Conservation (phyloP, 2,888 invertebrate species). For the Drosophila pullipes region DNA sequence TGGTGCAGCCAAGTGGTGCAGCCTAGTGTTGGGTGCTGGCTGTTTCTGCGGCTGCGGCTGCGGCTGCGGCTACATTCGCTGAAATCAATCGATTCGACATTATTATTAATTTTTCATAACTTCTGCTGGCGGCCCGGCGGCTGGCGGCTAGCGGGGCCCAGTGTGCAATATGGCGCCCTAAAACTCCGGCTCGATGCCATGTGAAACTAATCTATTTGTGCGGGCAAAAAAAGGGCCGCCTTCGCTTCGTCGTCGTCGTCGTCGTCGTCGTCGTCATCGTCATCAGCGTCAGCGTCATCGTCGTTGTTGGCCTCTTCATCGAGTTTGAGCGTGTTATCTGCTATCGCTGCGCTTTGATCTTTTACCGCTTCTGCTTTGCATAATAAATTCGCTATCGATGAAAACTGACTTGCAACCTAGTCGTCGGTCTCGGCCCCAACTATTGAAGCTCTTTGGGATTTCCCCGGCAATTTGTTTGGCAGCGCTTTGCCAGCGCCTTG, state of each 20-base stretch:
- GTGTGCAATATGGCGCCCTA: conserved; percentile 80
- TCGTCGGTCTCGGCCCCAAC: conserved; percentile 39
- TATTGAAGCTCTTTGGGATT: conserved; percentile 60
- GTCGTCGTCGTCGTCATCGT: conserved; percentile 5
- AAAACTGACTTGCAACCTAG: conserved; percentile 73
- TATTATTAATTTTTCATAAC: conserved; percentile 85
- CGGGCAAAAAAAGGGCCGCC: conserved; percentile 54
- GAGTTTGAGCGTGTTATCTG: conserved; percentile 72
- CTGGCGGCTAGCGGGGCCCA: conserved; percentile 65
- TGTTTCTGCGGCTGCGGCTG: conserved; percentile 6
- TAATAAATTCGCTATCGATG: conserved; percentile 80
- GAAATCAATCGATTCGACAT: conserved; percentile 85
- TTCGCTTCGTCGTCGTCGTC: conserved; percentile 17
- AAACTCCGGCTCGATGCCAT: conserved; percentile 67
- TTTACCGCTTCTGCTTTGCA: conserved; percentile 81
- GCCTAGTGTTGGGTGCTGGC: conserved; percentile 24
- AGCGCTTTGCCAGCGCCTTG: conserved; percentile 56
- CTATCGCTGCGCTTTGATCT: conserved; percentile 80
- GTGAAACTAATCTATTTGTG: conserved; percentile 84
- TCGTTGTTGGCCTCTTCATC: conserved; percentile 38
- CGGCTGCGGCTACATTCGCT: conserved; percentile 51
- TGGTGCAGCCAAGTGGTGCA: conserved; percentile 49
- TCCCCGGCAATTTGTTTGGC: conserved; percentile 77
- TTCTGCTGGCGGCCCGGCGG: conserved; percentile 81
- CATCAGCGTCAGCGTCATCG: conserved; percentile 25